Percentiles rank a stretch among this genome's conserved stretches.
Conservation (phyloP, 2,888 invertebrate species). For the Carpatolechia fugitivella region DNA sequence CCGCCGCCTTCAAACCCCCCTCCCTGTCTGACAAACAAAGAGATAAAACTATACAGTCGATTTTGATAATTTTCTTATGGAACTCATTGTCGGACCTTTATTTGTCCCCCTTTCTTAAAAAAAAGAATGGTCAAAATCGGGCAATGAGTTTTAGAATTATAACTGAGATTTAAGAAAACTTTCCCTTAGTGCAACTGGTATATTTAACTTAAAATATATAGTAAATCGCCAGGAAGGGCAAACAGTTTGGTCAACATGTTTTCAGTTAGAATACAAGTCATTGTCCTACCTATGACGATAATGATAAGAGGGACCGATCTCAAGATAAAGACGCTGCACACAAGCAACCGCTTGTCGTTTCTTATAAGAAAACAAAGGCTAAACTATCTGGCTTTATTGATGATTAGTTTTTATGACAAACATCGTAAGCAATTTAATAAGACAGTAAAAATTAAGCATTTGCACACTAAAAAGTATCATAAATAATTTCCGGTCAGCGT, state of each 20-base stretch:
- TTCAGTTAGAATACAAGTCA: constrained; percentile 39
- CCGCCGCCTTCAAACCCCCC: constrained; percentile 75
- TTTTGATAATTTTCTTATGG: too few species aligned
- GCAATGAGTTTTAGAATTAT: too few species aligned
- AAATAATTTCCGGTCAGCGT: too few species aligned
- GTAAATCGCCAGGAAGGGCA: not conserved
- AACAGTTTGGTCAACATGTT: constrained; percentile 2
- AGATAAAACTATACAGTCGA: not conserved
- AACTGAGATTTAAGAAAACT: too few species aligned
- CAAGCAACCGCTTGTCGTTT: constrained; percentile 3
- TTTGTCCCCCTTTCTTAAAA: too few species aligned
- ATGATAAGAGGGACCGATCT: constrained; percentile 41
- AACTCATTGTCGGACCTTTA: too few species aligned
- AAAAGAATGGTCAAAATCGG: too few species aligned
- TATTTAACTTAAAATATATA: not conserved
- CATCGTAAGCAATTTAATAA: too few species aligned
- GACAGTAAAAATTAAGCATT: too few species aligned
- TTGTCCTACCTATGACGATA: constrained; percentile 36
- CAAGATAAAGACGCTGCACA: constrained; percentile 28
- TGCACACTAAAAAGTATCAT: too few species aligned
- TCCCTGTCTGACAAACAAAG: constrained; percentile 43
- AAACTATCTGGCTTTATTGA: not conserved
- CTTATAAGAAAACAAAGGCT: not conserved
- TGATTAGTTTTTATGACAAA: not conserved
- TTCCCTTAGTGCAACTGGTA: too few species aligned